Base-by-base conservation (phyloP, 1,140 invertebrate genomes). In the Muscidifurax raptorellus region DNA sequence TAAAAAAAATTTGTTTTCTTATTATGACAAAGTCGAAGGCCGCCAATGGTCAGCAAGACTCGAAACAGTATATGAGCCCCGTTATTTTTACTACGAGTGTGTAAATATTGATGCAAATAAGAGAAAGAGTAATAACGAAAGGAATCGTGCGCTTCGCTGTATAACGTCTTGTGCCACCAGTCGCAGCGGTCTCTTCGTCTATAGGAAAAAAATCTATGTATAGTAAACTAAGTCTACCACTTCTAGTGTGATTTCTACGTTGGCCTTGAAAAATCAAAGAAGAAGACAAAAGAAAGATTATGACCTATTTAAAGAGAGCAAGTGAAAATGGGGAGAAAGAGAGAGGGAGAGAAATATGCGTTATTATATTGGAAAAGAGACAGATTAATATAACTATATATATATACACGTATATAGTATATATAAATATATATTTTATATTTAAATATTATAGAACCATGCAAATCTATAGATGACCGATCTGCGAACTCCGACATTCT, bases 221-320 rank as follows among this genome's bases (percentile, higher is more conserved):
- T 83, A 87, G 83, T 85, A 87, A 89, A 88, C 87, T 89, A 88
- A 89, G 87, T 91, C 91, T 89, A 90, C 87, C 87, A 91, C 87
- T 90, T 90, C 89, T 91, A 90, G 90, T 92, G 92, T 91, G 91
- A 92, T 92, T 92, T 92, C 88, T 92, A 92, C 89, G 88, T 91
- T 91, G 91, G 92, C 91, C 91, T 93, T 92, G 90, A 87, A 90
- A 91, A 91, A 92, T 92, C 89, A 91, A 92, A 91, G 88, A 91
- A 91, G 88, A 91, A 91, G 91, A 87, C 10, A 75, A 67, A 66
- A 75, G 22, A 64, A 82, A 59, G 83, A 87, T 88, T 88, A 87
- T 87, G 81, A 85, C 27, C 83, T 89, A 88, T 89, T 87, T 82
- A n/a, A 75, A 72, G 66, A 85, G 22, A 75, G 13, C 66, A 80